Evolutionary conservation across 2,888 invertebrate species (phyloP), one percentile per base, ranked within the genome.

Genomic region (Diarsia mendica): DNA sequence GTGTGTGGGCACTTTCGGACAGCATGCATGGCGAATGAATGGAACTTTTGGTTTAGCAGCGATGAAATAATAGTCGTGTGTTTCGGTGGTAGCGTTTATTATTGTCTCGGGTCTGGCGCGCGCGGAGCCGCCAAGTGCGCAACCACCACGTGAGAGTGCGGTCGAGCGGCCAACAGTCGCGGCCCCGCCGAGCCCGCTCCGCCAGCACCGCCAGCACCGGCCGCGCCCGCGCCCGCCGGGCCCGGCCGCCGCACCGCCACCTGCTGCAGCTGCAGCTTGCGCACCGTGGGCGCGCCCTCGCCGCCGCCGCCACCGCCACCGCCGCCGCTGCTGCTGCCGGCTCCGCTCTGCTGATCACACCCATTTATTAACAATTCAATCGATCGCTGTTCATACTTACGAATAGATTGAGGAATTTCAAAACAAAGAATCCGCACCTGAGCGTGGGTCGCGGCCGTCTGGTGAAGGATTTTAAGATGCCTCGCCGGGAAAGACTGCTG

Each of bases 401-500:
- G 11, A 58, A 28, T 58, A 58, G 58, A 58, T 55, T 15, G 3
- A 3, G 28, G 28, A 58, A 58, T 58, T 58, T 28, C 13, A 23
- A 58, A 58, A 58, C 15, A 28, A 28, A 33, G n/a, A 28, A 8
- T 8, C 6, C 3, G 0, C 44, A 87, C 92, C 90, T 92, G 93
- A 3, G 91, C 83, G 69, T 92, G 88, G 0, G 90, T 93, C 73
- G 78, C 92, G 85, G 93, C 90, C 90, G 92, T 90, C 87, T 94
- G 94, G 80, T 91, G 97, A 88, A 93, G 93, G 89, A 93, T 97
- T 93, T 94, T 97, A 91, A 91, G 97, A 92, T 90, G 97, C 82
- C 92, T 93, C 87, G 94, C 93, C 85, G 94, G 95, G 89, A 91
- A 95, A 86, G 94, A 90, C 87, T 97, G 97, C 89, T 97, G 98